Percentiles rank a stretch among this genome's conserved stretches.
Evolutionary conservation across 1,140 invertebrate species (phyloP).

Genomic region (Scaptodrosophila lebanonensis): DNA sequence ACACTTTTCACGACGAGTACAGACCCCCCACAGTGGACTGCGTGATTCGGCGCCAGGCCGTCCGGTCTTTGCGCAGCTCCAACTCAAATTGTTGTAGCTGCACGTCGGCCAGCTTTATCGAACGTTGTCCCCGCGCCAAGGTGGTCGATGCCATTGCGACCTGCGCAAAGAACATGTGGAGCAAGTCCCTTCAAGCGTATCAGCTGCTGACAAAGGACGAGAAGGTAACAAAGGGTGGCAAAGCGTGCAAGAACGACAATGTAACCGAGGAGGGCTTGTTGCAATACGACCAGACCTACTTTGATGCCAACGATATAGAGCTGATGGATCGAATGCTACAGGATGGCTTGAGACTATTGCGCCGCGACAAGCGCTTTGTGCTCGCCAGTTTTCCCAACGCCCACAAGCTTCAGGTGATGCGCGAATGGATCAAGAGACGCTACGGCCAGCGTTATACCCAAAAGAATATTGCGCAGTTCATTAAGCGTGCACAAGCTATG

Average conservation of each 20-base stretch:
- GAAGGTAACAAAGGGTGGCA: too few relatives aligned
- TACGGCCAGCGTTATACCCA: conserved; percentile 24
- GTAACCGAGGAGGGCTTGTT: too few relatives aligned
- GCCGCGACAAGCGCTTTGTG: conserved; percentile 27
- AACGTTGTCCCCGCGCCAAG: conserved; percentile 2
- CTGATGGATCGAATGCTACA: conserved; percentile 20
- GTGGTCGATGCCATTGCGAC: conserved; percentile 24
- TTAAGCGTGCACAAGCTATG: background rate
- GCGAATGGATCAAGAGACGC: conserved; percentile 30
- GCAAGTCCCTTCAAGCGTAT: conserved; percentile 4
- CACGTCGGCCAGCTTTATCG: conserved; percentile 1
- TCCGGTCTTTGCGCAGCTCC: conserved; percentile 4
- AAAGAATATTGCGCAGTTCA: background rate
- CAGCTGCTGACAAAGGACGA: background rate
- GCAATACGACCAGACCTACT: background rate
- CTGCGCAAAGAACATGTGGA: conserved; percentile 27
- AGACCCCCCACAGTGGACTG: background rate
- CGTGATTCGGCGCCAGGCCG: conserved; percentile 10
- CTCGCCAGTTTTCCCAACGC: conserved; percentile 28
- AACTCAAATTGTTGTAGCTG: too few relatives aligned
- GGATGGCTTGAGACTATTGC: conserved; percentile 13
- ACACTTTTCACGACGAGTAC: conserved; percentile 4
- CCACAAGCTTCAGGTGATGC: conserved; percentile 13
- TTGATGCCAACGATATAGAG: conserved; percentile 16
- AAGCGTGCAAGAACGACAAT: background rate